Conservation (phyloP, 1,140 invertebrate species). For the Formica exsecta region DNA sequence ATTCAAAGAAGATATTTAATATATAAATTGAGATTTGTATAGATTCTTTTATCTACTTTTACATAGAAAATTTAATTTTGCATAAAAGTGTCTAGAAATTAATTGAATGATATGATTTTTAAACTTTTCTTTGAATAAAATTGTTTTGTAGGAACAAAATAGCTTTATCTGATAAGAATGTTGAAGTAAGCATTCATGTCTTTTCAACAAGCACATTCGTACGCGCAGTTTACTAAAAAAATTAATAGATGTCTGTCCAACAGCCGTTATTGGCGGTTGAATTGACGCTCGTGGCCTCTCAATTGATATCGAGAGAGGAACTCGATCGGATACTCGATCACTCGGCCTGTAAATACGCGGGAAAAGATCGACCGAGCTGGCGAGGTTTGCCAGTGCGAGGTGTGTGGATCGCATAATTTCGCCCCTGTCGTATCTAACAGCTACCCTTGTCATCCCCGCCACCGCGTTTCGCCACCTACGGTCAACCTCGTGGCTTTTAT, state of each 20-base stretch:
- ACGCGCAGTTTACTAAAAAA: background rate
- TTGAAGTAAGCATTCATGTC: background rate
- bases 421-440: background rate
- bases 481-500: constrained; percentile 1
- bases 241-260: background rate
- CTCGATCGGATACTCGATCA: background rate
- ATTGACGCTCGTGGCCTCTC: background rate
- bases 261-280: background rate
- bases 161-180: background rate
- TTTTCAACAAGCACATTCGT: background rate
- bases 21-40: background rate
- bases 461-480: background rate
- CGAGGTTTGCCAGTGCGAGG: background rate
- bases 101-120: background rate
- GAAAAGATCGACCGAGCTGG: background rate
- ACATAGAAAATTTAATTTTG: background rate
- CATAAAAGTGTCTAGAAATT: background rate
- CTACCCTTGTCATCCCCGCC: background rate
- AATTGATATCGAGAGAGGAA: background rate
- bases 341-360: background rate
- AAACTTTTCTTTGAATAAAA: background rate
- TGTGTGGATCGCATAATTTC: background rate
- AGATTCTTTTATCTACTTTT: background rate
- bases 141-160: background rate
- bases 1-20: background rate